These are phyloP conservation scores for Erpobdella octoculata DNA, from an alignment of 2,888 invertebrate species.

Conservation along the genomic window DNA sequence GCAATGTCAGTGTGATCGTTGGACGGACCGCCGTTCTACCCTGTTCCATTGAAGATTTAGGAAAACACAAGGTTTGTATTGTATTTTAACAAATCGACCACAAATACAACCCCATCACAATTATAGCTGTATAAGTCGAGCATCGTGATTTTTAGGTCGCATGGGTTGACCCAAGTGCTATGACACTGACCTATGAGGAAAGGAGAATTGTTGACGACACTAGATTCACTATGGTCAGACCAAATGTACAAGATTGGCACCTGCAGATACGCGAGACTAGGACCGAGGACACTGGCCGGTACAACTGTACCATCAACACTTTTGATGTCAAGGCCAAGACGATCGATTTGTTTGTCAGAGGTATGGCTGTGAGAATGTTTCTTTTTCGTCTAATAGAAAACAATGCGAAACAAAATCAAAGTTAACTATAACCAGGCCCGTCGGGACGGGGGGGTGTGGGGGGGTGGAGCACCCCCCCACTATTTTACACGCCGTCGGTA, in stretches of 20 bases:
- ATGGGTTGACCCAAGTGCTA: slow-evolving; percentile 46
- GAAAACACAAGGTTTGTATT: slow-evolving; percentile 41
- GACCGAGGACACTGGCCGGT: slow-evolving; percentile 45
- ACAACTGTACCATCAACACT: slow-evolving; percentile 47
- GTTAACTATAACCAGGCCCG: too few species aligned
- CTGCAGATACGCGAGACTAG: slow-evolving; percentile 41
- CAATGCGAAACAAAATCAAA: too few species aligned
- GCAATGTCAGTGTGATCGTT: slow-evolving; percentile 38
- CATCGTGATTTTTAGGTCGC: slow-evolving; percentile 41
- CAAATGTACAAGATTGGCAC: slow-evolving; percentile 46
- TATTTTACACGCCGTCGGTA: too few species aligned
- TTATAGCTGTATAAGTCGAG: neutral
- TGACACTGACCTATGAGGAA: slow-evolving; percentile 44
- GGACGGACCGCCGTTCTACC: slow-evolving; percentile 42
- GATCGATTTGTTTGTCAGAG: slow-evolving; percentile 43
- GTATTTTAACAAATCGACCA: neutral
- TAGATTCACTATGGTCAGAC: slow-evolving; percentile 45
- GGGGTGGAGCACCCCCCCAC: too few species aligned
- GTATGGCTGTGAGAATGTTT: too few species aligned
- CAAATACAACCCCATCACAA: neutral
- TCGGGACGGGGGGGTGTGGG: too few species aligned
- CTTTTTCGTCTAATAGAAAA: too few species aligned
- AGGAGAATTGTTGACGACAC: slow-evolving; percentile 45
- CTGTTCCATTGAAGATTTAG: slow-evolving; percentile 42
- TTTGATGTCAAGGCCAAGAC: slow-evolving; percentile 42